Base-by-base conservation (phyloP, 2,888 invertebrate genomes). In the Epistrophe grossulariae region DNA sequence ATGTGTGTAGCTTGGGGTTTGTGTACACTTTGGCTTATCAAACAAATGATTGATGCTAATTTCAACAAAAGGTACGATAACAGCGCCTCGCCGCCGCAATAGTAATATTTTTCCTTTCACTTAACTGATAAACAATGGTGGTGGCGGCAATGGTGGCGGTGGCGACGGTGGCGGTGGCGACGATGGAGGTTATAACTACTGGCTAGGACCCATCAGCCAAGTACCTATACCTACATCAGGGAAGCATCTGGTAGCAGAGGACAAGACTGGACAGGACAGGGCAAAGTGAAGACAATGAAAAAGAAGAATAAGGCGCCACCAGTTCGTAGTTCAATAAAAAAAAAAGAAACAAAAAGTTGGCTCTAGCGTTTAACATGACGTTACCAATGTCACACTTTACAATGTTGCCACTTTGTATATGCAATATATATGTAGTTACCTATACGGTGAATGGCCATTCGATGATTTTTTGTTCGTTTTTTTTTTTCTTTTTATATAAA, bases 61-160 rank as follows among this genome's bases (percentile, higher is more conserved):
- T 87, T 87, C 87, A 87, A 87, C 83, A 87, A 87, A 87, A 83
- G 83, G 79, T 79, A 79, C 48, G 87, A 87, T 87, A 87, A 87
- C 71, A 83, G 83, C 79, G 79, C 79, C 87, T 87, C 77, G 76
- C 83, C 40, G 87, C 79, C 79, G 83, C 66, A 87, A 79, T 83
- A 83, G 79, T 87, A 87, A 87, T 87, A 87, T 83, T 87, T 87
- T 87, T 87, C 83, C 87, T 83, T 87, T 87, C 87, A 87, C 83
- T 87, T 83, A 66, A 72, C 71, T 72, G 87, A 87, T 87, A 87
- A 73, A 59, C n/a, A 59, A 35, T 62, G 62, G 31, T 31, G 48
- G 48, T 13, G 31, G 57, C 28, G 24, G 0, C 45, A 7, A 6
- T 31, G 45, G 31, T 13, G 45, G 31, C n/a, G n/a, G 24, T 9